Evolutionary conservation across 2,113 vertebrate genomes (phyloP).

Genomic region (Nicator chloris): DNA sequence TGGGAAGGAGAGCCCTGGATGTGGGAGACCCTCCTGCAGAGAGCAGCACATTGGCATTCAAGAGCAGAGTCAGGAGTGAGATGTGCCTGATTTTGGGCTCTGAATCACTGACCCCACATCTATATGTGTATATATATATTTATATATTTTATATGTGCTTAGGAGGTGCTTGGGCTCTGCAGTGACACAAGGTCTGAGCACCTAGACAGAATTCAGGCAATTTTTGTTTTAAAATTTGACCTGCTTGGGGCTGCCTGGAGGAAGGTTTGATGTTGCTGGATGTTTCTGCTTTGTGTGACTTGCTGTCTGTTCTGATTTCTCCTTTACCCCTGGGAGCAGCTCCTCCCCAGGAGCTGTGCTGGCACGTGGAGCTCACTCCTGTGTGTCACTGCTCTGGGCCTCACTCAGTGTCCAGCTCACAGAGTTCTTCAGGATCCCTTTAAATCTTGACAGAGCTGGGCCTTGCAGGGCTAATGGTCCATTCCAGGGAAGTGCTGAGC

Average conservation of each 20-base stretch:
- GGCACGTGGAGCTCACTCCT: fast-evolving
- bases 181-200: fast-evolving
- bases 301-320: background rate
- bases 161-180: background rate
- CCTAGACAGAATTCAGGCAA: background rate
- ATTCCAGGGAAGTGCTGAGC: background rate
- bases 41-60: fast-evolving
- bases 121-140: fast-evolving
- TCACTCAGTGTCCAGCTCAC: fast-evolving
- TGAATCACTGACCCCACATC: background rate
- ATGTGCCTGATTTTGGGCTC: background rate
- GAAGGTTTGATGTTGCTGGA: background rate
- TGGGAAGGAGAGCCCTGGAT: background rate
- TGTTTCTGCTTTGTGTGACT: background rate
- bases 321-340: background rate
- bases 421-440: background rate
- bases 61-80: fast-evolving
- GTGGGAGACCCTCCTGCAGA: background rate
- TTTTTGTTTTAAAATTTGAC: background rate
- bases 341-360: background rate
- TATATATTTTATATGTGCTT: too few species aligned
- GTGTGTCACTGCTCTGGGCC: background rate
- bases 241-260: background rate
- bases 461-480: background rate
- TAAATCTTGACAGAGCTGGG: background rate